Evolutionary conservation across 30 jellyfish, hydroid and myxozoan species (phyloP), one percentile per base, ranked within the genome.

Genomic region (Chrysaora quinquecirrha): DNA sequence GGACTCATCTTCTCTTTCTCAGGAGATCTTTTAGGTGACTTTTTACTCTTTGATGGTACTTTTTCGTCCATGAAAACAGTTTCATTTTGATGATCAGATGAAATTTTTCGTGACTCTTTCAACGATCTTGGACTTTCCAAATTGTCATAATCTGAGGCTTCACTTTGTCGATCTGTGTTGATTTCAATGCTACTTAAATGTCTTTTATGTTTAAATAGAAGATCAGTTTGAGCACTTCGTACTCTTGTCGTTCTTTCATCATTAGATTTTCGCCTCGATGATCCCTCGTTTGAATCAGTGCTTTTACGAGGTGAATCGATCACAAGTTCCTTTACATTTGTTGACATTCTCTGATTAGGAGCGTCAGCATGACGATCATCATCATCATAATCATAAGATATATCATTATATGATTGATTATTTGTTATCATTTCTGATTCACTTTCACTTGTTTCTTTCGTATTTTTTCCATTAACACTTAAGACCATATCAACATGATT

Each of bases 101-200:
- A 38, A 6, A 38, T 38, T 14, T 38, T 38, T 38, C 54, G 6
- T 38, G 14, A 6, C 6, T 38, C 54, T 38, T 38, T 38, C 54
- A 38, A 38, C 14, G 33, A n/a, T 1, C 56, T 47, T 73, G 54
- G 85, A 18, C 65, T 50, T 49, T 80, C 90, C 38, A 80, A 20
- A 47, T 64, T 80, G 34, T 80, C 90, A 24, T 80, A 68, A 20
- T 80, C 90, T 1, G 90, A 80, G 9, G 30, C 52, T 25, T 76
- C 88, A 28, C 71, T 47, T 1, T 64, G 16, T 20, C 65, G 22
- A 25, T 80, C 83, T 12, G 72, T 11, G 31, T 31, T 65, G 20
- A 79, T 23, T 69, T 66, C 90, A 23, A 80, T 25, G 33, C 83
- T 80, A 10, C 47, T 80, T 10, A 80, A 16, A 29, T 80, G 83